Evolutionary conservation across 2,888 invertebrate genomes (phyloP), one percentile per base, ranked within the genome.

Genomic region (Temnothorax unifasciatus): DNA sequence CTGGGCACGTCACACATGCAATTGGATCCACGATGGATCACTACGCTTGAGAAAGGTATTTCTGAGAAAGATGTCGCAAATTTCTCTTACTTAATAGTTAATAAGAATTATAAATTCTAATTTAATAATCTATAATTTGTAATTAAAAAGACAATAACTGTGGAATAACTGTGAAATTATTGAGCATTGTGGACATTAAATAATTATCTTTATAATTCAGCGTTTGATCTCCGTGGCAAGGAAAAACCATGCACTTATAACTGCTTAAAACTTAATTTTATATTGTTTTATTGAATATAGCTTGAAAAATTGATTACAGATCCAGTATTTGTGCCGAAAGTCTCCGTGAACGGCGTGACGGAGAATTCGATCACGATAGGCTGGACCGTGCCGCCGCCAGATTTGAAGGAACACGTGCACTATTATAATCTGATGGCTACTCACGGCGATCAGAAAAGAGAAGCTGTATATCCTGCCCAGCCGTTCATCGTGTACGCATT

Each of bases 281-380:
- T 25, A n/a, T 44, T 59, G 18, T 44, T 44, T 52, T 29, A 38
- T n/a, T 41, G 50, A 29, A 74, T 41, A 54, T 34, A 18, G 18
- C 29, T 13, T 11, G 18, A 9, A 44, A 75, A 57, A 64, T 79
- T 44, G 47, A 54, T 93, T 94, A 2, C 89, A 94, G 98, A 98
- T 95, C 98, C 98, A 0, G 95, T 96, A 85, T 98, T 98, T 92
- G 96, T 97, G 63, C 98, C 98, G 0, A 97, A 97, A 92, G 97
- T 98, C 61, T 96, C 97, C 63, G 97, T 98, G 0, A 98, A 97
- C 54, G 98, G 96, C 2, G 96, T 96, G 21, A 96, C 96, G 8
- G 95, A 95, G 18, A 97, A 97, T 38, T 97, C 98, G 0, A 97
- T 98, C 84, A 98, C 98, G 0, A 97, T 98, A 74, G 97, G 97